These are phyloP conservation scores for Saccostrea glomerata DNA, from an alignment of 1,140 invertebrate species.

Conservation along the genomic window DNA sequence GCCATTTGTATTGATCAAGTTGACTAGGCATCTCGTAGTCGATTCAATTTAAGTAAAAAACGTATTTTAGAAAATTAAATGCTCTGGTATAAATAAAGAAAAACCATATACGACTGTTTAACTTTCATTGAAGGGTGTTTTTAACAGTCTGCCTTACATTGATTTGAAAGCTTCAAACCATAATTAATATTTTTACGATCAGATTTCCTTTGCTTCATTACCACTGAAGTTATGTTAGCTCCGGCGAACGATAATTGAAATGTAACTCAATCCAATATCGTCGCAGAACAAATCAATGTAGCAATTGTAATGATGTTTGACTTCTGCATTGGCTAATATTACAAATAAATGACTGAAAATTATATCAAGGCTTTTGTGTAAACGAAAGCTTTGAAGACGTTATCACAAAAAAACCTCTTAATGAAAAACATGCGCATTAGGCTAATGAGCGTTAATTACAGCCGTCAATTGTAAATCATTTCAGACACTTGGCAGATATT, in stretches of 20 bases:
- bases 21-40: background rate
- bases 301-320: conserved; percentile 10
- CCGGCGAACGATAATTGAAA: background rate
- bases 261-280: background rate
- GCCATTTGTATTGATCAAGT: background rate
- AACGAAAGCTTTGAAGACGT: background rate
- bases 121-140: background rate
- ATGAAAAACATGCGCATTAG: background rate
- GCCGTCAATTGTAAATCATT: background rate
- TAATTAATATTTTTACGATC: background rate
- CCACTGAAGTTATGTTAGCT: background rate
- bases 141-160: background rate
- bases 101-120: background rate
- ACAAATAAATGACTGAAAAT: conserved; percentile 5
- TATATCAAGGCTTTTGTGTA: background rate
- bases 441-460: conserved; percentile 3
- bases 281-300: background rate
- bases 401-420: conserved; percentile 2
- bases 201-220: background rate
- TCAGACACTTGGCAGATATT: conserved; percentile 26
- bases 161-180: background rate
- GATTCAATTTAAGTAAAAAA: background rate
- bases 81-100: no score
- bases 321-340: conserved; percentile 27
- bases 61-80: background rate